Base-by-base conservation (phyloP, 1,140 invertebrate genomes). In the Drosophila burlai region DNA sequence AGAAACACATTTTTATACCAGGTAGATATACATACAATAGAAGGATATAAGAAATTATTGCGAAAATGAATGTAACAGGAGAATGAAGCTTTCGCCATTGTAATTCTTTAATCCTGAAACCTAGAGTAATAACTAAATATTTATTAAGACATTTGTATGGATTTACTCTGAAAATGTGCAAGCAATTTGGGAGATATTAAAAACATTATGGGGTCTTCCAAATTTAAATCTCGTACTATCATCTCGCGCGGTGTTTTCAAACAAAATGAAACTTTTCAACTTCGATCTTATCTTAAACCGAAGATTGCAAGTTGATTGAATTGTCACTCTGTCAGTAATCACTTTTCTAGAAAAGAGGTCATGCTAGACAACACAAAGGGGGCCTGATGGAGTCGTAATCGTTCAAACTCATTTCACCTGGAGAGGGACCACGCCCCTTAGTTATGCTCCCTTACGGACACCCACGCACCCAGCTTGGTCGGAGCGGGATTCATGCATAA, bases 401-500 rank as follows among this genome's bases (percentile, higher is more conserved):
- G 67, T 59, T 43, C 54, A 42, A 57, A 72, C 82, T 81, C 61
- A 74, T 84, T 85, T 85, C 58, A 87, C 83, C 83, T 87, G 80
- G 62, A 63, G 74, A 40, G 45, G 36, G 34, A 34, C 45, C 66
- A 81, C 74, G 77, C 81, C 84, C 84, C 63, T 62, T 69, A 60
- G 84, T 75, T 73, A 84, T 61, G 36, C 40, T 21, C 54, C 74
- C 52, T 29, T 21, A 34, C 59, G 60, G 45, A 36, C 24, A 18
- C 31, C 36, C 29, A 58, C 43, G 11, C 47, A 24, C 21, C 24
- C 50, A 24, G 34, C 36, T 38, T 10, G 36, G 45, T 55, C 24
- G 67, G 15, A 52, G 36, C 34, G 40, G 81, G 84, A 90, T 89
- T 90, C 84, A 89, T 89, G 84, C 77, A 89, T 89, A 89, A 89